A percentile compares a stretch with the other conserved stretches of the same genome.
Conservation (phyloP, 30 jellyfish, hydroid and myxozoan genomes). For the Nemopilema nomurai region DNA sequence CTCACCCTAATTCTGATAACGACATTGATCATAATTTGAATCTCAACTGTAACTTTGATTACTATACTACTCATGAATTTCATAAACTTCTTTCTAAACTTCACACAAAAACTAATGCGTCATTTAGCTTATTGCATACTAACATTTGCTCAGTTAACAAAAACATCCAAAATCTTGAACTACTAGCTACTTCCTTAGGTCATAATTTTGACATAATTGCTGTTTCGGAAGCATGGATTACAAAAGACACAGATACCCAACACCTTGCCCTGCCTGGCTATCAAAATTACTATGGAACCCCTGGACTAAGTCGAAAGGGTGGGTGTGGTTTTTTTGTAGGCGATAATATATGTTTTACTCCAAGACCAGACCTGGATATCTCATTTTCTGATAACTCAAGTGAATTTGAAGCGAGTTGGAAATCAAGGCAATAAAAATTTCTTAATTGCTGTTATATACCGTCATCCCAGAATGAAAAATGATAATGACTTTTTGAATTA, state of each 20-base stretch:
- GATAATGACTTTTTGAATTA: neutral
- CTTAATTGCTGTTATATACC: neutral
- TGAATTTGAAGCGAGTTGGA: constrained; percentile 9
- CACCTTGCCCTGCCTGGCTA: neutral
- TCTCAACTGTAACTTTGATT: neutral
- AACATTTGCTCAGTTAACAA: constrained; percentile 13
- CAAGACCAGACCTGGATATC: neutral
- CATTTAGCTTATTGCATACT: neutral
- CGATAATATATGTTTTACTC: neutral
- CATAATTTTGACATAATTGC: constrained; percentile 1
- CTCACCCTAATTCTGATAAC: neutral
- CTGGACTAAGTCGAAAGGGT: constrained; percentile 6
- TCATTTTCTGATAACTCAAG: neutral
- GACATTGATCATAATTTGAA: neutral
- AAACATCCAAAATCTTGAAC: neutral
- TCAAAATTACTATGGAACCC: neutral
- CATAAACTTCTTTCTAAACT: neutral
- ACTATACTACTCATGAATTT: neutral
- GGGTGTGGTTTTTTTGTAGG: constrained; percentile 1
- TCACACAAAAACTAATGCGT: neutral
- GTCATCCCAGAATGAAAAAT: constrained; percentile 9
- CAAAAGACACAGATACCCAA: neutral
- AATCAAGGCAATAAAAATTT: neutral
- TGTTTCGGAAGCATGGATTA: constrained; percentile 3
- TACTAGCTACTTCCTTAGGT: neutral